Evolutionary conservation across 2,888 invertebrate species (phyloP).

Genomic region (Dasysyrphus albostriatus): DNA sequence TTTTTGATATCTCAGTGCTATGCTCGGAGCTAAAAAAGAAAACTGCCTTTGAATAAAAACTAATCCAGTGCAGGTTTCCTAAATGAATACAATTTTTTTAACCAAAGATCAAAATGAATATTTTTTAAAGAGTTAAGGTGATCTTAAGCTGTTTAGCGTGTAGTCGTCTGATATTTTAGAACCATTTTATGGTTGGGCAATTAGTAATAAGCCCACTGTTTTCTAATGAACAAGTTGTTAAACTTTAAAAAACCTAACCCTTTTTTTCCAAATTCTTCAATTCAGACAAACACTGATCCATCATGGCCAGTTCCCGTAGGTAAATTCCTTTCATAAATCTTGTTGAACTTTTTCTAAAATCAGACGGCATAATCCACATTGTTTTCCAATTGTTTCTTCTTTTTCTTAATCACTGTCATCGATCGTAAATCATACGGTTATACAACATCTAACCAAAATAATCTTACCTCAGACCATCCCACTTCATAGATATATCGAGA

Average conservation of each 20-base stretch:
- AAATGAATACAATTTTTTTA: too few relatives aligned
- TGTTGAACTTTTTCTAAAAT: background rate
- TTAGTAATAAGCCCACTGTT: background rate
- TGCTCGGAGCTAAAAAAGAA: too few relatives aligned
- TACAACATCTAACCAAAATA: slow-evolving; percentile 52
- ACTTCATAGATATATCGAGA: background rate
- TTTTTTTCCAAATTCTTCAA: background rate
- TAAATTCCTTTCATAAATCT: slow-evolving; percentile 12
- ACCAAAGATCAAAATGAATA: background rate
- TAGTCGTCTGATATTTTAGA: background rate
- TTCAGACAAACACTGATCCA: background rate
- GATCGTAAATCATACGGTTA: slow-evolving; percentile 57
- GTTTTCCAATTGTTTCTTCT: slow-evolving; percentile 26
- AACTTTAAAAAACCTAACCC: slow-evolving; percentile 8
- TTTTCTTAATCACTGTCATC: slow-evolving; percentile 43
- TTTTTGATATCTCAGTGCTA: too few relatives aligned
- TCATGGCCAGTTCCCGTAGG: background rate
- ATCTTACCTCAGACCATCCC: slow-evolving; percentile 65
- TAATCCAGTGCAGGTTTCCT: too few relatives aligned
- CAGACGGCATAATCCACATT: slow-evolving; percentile 30
- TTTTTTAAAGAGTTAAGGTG: background rate
- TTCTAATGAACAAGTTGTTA: slow-evolving; percentile 17
- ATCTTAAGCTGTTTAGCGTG: background rate
- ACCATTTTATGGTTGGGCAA: background rate
- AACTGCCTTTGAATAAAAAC: too few relatives aligned